phyloP scores from a whole-genome alignment of 2,888 invertebrate species.

The Ecdyonurus torrentis region DNA sequence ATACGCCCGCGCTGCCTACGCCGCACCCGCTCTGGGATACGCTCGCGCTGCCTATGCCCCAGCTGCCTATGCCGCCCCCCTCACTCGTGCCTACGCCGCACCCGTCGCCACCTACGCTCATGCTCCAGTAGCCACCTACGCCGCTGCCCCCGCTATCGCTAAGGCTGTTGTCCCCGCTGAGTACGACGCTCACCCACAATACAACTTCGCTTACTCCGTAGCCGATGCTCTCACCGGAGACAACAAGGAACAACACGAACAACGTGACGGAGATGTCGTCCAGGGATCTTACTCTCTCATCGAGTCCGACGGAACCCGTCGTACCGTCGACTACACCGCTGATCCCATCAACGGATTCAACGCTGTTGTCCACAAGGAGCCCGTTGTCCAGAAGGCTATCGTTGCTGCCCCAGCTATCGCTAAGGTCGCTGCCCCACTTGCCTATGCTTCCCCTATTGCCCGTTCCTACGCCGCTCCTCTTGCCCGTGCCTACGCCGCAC shows the following conservation, averaged over 20 bases:
- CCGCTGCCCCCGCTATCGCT: conserved; percentile 6
- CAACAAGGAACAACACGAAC: conserved; percentile 6
- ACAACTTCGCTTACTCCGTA: conserved; percentile 7
- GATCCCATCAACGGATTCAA: conserved; percentile 10
- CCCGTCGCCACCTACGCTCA: conserved; percentile 6
- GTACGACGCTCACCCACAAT: conserved; percentile 11
- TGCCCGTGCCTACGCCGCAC: conserved; percentile 7
- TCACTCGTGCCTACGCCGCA: conserved; percentile 3
- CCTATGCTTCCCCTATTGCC: too few species aligned
- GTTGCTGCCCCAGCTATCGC: conserved; percentile 4
- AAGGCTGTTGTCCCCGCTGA: too few species aligned
- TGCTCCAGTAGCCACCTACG: too few species aligned
- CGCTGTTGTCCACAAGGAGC: conserved; percentile 9
- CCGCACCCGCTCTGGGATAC: neutral
- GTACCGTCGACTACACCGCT: conserved; percentile 11
- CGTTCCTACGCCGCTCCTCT: conserved; percentile 1
- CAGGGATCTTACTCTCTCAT: conserved; percentile 7
- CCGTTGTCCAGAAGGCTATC: conserved; percentile 2
- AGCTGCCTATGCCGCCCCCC: neutral
- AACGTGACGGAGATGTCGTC: conserved; percentile 8
- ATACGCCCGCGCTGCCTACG: conserved; percentile 4
- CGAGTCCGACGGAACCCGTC: conserved; percentile 10
- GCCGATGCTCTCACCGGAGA: conserved; percentile 8
- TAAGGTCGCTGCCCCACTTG: too few species aligned
- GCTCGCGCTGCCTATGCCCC: neutral